Percentiles rank a stretch among this genome's conserved stretches.
Evolutionary conservation across 1,140 invertebrate species (phyloP).

Genomic region (Glossosoma conforme): DNA sequence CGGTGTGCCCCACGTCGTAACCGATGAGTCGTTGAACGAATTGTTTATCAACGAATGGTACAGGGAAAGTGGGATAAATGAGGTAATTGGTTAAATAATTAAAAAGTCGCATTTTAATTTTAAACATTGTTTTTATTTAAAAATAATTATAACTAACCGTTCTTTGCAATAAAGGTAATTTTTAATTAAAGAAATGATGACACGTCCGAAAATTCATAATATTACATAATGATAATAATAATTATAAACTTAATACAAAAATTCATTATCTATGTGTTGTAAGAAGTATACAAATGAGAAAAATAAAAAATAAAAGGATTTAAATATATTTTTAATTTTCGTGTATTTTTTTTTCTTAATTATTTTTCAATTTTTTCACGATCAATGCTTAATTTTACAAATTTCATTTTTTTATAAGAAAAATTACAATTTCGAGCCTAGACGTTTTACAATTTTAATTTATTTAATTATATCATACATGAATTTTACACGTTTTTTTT

Average conservation of each 20-base stretch:
- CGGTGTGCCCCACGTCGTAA: no score
- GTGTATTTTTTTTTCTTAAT: background rate
- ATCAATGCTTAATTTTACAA: conserved; percentile 15
- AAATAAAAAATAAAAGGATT: conserved; percentile 10
- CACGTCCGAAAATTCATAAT: conserved; percentile 24
- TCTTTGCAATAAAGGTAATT: conserved; percentile 31
- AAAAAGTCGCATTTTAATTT: conserved; percentile 22
- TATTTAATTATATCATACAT: conserved; percentile 12
- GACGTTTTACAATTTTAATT: conserved; percentile 26
- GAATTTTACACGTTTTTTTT: conserved; percentile 13
- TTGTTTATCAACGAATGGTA: no score
- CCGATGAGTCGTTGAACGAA: no score
- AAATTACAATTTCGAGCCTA: conserved; percentile 25
- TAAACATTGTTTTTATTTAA: conserved; percentile 33
- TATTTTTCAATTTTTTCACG: conserved; percentile 13
- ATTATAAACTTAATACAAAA: conserved; percentile 28
- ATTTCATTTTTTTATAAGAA: conserved; percentile 12
- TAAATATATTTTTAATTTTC: conserved; percentile 6
- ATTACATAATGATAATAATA: conserved; percentile 22
- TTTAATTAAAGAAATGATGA: conserved; percentile 28
- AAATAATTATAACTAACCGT: conserved; percentile 32
- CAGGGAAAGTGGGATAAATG: no score
- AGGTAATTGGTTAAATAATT: no score
- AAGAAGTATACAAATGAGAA: conserved; percentile 10
- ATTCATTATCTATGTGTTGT: conserved; percentile 22